Percentiles rank a stretch among this genome's conserved stretches.
These are phyloP conservation scores for Ectemnius continuus DNA, from an alignment of 2,888 invertebrate species.

Conservation along the genomic window DNA sequence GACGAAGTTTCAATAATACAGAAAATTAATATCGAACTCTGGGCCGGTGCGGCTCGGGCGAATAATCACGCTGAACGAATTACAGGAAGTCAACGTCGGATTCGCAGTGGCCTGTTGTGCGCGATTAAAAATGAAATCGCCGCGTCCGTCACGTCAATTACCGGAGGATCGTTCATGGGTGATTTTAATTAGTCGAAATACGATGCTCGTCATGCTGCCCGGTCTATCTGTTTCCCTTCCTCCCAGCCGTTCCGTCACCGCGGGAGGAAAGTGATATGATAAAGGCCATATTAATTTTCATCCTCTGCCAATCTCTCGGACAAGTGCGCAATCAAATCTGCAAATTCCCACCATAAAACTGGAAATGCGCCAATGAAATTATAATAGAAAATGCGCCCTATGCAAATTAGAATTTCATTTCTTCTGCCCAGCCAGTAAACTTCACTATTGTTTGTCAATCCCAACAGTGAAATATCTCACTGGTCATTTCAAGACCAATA, in stretches of 20 bases:
- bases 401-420: too few species aligned
- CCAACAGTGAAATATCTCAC: too few species aligned
- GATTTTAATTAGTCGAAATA: conserved; percentile 48
- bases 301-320: conserved; percentile 17
- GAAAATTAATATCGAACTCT: background rate
- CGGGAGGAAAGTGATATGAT: conserved; percentile 5
- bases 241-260: too few species aligned
- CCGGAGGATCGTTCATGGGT: conserved; percentile 29
- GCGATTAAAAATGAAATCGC: conserved; percentile 44
- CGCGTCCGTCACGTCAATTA: conserved; percentile 36
- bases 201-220: conserved; percentile 32
- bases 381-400: too few species aligned
- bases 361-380: too few species aligned
- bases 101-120: background rate
- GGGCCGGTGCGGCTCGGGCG: background rate
- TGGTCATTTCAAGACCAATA: too few species aligned
- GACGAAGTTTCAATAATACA: background rate
- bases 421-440: too few species aligned
- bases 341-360: too few species aligned
- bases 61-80: conserved; percentile 15
- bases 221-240: background rate
- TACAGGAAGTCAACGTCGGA: conserved; percentile 8
- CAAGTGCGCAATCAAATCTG: conserved; percentile 19
- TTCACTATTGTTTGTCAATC: too few species aligned
- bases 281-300: conserved; percentile 31